Evolutionary conservation across 1,140 invertebrate species (phyloP), one percentile per base, ranked within the genome.

Genomic region (Orius insidiosus): DNA sequence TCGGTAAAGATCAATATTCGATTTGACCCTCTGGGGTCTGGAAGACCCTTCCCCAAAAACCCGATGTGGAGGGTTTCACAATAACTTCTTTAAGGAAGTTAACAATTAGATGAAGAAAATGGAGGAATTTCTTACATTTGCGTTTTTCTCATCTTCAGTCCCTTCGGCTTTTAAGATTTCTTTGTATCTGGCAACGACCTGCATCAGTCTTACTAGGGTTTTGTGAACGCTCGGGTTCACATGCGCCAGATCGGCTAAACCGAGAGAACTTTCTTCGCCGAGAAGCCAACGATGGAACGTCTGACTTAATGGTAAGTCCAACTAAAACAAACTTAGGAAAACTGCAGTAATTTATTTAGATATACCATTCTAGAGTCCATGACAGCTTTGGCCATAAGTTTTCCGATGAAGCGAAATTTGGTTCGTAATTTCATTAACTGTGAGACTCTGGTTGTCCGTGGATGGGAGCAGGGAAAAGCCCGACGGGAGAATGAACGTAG

Each of bases 311-410:
- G 92, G 90, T 43, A 99, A 72, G 72, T 98, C 95, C 65, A 98
- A 63, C 89, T 95, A 60, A 13, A 69, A 65, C 58, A 57, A 24
- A 38, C 7, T 5, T 18, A 48, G 2, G 58, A 54, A 53, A 49
- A 19, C 37, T 45, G 9, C n/a, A n/a, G n/a, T n/a, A 36, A 7
- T 14, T 24, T 43, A 41, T 16, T 4, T 3, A 3, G 18, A 36
- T 5, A 4, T 36, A 97, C 92, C 90, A 98, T 95, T 72, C 95
- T 75, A 4, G 89, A 97, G 68, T 99, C 96, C 78, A 98, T 94
- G 35, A 99, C 80, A 24, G 96, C 89, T 67, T 98, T 98, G 1
- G 94, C 96, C 85, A 98, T 94, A 60, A 99, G 93, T 59, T 96
- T 97, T 15, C 95, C 95, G 36, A 98, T 69, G 58, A 98, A 94